Evolutionary conservation across 1,140 invertebrate genomes (phyloP).

Genomic region (Drosophila equinoxialis): DNA sequence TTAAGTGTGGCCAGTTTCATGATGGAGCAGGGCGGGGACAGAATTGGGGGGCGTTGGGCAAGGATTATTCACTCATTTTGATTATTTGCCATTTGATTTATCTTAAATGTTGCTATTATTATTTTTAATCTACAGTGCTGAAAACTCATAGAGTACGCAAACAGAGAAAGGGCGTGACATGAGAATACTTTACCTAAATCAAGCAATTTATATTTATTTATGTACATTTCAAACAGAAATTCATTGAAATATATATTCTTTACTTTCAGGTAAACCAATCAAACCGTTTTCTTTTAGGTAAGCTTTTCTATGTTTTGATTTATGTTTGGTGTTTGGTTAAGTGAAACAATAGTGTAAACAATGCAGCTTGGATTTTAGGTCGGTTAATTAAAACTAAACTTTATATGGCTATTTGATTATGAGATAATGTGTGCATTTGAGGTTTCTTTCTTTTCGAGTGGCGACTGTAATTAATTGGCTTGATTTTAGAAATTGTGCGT

Average conservation of each 20-base stretch:
- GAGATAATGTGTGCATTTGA: constrained; percentile 4
- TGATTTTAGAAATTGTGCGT: constrained; percentile 6
- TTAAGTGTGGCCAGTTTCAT: neutral
- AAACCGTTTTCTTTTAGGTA: too few relatives aligned
- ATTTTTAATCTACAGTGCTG: neutral
- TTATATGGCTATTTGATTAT: too few relatives aligned
- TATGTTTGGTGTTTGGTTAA: too few relatives aligned
- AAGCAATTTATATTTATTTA: too few relatives aligned
- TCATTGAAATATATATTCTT: neutral
- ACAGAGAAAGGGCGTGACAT: neutral
- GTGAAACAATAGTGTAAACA: too few relatives aligned
- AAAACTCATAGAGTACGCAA: neutral
- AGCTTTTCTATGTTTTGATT: too few relatives aligned
- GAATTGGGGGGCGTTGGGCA: neutral
- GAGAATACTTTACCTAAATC: too few relatives aligned
- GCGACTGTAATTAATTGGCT: constrained; percentile 41
- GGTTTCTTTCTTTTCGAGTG: constrained; percentile 8
- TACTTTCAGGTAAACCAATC: too few relatives aligned
- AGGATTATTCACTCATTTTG: constrained; percentile 1
- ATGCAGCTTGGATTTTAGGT: too few relatives aligned
- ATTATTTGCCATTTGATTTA: constrained; percentile 9
- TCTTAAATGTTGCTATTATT: neutral
- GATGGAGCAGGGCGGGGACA: neutral
- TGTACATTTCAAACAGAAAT: too few relatives aligned
- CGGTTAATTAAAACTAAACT: too few relatives aligned